These are phyloP conservation scores for Amblyjoppa proteus DNA, from an alignment of 2,888 invertebrate species.

Conservation along the genomic window DNA sequence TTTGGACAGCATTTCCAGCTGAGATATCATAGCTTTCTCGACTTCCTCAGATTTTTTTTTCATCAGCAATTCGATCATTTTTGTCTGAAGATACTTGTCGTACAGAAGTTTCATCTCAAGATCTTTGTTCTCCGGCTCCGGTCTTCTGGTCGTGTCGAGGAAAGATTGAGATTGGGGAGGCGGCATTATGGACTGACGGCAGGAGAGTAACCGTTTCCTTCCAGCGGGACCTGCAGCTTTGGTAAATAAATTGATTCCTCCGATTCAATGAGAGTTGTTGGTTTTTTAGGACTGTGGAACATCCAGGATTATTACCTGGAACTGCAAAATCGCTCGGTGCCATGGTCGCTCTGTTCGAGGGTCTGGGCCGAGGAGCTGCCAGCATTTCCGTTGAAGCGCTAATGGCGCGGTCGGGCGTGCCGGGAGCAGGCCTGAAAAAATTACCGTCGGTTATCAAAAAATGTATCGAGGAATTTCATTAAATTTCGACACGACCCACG, in stretches of 20 bases:
- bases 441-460: background rate
- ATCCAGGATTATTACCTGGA: conserved; percentile 22
- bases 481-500: background rate
- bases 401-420: conserved; percentile 15
- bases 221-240: background rate
- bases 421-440: conserved; percentile 7
- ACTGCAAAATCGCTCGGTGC: conserved; percentile 61
- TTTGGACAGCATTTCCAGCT: conserved; percentile 70
- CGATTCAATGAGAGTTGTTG: background rate
- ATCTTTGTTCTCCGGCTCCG: conserved; percentile 65
- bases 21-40: conserved; percentile 56
- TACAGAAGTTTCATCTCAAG: conserved; percentile 72
- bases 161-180: background rate
- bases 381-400: background rate
- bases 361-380: background rate
- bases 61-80: conserved; percentile 69
- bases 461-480: background rate
- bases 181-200: conserved; percentile 60
- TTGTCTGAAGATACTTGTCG: conserved; percentile 72
- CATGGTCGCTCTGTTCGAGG: conserved; percentile 68
- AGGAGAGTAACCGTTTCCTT: background rate
- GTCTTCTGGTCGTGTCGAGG: conserved; percentile 59
- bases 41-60: conserved; percentile 70
- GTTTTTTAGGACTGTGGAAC: background rate
- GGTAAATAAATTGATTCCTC: background rate